Percentiles rank a stretch among this genome's conserved stretches.
phyloP scores from a whole-genome alignment of 2,888 invertebrate species.

The Oligia latruncula region DNA sequence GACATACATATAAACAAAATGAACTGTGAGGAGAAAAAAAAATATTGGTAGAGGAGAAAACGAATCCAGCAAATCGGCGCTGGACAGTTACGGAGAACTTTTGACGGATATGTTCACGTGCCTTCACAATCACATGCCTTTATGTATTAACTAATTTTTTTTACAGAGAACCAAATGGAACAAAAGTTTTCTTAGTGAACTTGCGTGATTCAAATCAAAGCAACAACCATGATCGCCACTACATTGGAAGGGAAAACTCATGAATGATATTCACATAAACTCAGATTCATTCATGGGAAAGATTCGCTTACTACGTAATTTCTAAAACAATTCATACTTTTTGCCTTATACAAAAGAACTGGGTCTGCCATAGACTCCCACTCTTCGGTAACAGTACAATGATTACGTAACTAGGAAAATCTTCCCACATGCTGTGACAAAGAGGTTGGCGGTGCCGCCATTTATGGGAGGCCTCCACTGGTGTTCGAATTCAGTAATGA shows the following conservation, averaged over 20 bases:
- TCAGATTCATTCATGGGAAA: conserved; percentile 63
- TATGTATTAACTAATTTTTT: not conserved
- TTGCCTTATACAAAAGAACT: conserved; percentile 57
- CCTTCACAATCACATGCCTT: no score
- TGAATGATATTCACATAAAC: conserved; percentile 62
- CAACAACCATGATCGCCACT: not conserved
- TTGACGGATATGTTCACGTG: no score
- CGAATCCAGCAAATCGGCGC: no score
- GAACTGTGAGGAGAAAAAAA: no score
- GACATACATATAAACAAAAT: no score
- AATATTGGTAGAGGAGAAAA: no score
- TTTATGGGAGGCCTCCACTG: conserved; percentile 40
- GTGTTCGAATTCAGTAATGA: conserved; percentile 51
- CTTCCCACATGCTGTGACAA: conserved; percentile 57
- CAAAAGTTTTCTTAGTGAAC: not conserved
- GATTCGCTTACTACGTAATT: conserved; percentile 67
- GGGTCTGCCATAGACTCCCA: conserved; percentile 56
- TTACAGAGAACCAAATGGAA: not conserved
- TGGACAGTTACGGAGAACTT: no score
- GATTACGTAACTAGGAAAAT: conserved; percentile 62
- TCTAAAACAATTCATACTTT: conserved; percentile 61
- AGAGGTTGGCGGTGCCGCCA: conserved; percentile 40
- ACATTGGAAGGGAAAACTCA: conserved; percentile 52
- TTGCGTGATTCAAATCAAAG: conserved; percentile 11
- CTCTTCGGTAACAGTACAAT: conserved; percentile 58